Evolutionary conservation across 2,113 vertebrate genomes (phyloP).

Genomic region (Plectropomus leopardus): DNA sequence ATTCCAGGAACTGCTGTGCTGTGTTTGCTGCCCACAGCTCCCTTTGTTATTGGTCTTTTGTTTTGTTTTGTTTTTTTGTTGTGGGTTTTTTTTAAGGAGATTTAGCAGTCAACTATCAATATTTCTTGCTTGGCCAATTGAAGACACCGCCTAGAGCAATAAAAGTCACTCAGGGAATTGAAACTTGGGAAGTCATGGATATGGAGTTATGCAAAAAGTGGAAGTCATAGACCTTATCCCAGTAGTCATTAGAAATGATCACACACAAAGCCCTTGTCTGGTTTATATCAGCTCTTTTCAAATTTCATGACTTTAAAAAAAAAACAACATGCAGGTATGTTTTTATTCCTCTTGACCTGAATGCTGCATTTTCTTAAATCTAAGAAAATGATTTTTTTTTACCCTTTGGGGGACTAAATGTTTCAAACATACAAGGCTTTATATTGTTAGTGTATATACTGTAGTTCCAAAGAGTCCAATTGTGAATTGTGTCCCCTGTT

Average conservation of each 20-base stretch:
- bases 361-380: too few species aligned
- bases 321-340: neutral
- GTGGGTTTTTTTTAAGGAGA: constrained; percentile 16
- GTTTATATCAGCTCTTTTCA: neutral
- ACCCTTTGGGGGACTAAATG: neutral
- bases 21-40: constrained; percentile 39
- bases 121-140: constrained; percentile 52
- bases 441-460: too few species aligned
- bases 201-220: constrained; percentile 9
- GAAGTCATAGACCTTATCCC: constrained; percentile 24
- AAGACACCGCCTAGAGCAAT: constrained; percentile 38
- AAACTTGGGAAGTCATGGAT: constrained; percentile 45
- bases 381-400: neutral
- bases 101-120: constrained; percentile 46
- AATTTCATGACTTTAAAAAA: neutral
- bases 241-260: constrained; percentile 31
- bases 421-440: too few species aligned
- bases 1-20: constrained; percentile 30
- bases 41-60: constrained; percentile 15
- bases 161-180: constrained; percentile 44
- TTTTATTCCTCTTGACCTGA: neutral
- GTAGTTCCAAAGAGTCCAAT: neutral
- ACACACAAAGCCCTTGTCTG: neutral
- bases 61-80: neutral
- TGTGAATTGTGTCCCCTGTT: neutral